Evolutionary conservation across 1,140 invertebrate species (phyloP).

Genomic region (Dryas iulia): DNA sequence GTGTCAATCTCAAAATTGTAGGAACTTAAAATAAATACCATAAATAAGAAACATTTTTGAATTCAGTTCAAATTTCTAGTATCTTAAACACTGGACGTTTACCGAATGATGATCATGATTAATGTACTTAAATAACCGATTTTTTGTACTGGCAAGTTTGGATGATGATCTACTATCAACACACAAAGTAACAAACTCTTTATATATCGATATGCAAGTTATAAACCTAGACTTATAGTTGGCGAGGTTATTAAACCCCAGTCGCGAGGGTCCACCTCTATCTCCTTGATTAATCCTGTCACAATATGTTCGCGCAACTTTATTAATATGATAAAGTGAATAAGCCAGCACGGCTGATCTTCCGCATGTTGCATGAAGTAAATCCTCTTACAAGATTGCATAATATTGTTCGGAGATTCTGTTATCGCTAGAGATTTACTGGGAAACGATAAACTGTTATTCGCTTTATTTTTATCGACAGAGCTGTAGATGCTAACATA

Average conservation of each 20-base stretch:
- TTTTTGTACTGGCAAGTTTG: too few relatives aligned
- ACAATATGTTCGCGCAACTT: constrained; percentile 26
- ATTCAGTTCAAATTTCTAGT: too few relatives aligned
- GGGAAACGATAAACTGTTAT: background rate
- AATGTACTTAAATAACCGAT: too few relatives aligned
- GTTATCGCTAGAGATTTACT: constrained; percentile 7
- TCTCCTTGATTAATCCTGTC: constrained; percentile 32
- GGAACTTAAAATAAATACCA: too few relatives aligned
- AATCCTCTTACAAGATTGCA: constrained; percentile 19
- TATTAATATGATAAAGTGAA: constrained; percentile 24
- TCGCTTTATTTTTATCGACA: background rate
- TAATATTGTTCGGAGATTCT: constrained; percentile 16
- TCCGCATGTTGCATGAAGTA: constrained; percentile 18
- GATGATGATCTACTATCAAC: too few relatives aligned
- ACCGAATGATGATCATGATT: too few relatives aligned
- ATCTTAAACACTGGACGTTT: too few relatives aligned
- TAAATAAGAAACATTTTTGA: too few relatives aligned
- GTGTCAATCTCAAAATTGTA: too few relatives aligned
- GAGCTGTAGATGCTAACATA: background rate
- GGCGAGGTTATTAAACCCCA: constrained; percentile 15
- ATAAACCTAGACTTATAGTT: constrained; percentile 7
- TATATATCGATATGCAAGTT: background rate
- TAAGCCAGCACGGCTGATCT: constrained; percentile 17
- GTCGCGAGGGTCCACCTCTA: constrained; percentile 21
- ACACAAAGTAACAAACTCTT: background rate